Base-by-base conservation (phyloP, 1,140 invertebrate species). In the Drosophila nebulosa region DNA sequence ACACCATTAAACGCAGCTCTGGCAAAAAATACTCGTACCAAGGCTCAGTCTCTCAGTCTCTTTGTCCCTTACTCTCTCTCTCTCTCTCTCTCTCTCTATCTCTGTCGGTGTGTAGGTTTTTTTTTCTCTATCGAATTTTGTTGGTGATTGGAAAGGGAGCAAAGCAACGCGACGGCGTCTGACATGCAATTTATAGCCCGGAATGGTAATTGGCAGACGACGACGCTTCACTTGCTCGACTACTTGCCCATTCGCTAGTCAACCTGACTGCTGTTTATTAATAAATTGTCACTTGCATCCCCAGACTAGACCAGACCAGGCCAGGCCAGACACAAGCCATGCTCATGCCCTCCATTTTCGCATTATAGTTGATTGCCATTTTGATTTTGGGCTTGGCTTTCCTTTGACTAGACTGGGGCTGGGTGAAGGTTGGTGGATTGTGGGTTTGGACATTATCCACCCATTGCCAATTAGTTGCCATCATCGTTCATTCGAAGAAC, bases 211-310 rank as follows among this genome's bases (percentile, higher is more conserved):
- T 86, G 81, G 79, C 81, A 88, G 74, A 46, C 64, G 55, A 32
- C 2, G 30, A 32, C 62, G 2, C 64, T 56, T 22, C 26, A 24
- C 7, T 12, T 7, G 56, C 46, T 30, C 10, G 64, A 1, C 39
- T 30, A 30, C 27, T 30, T 30, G 27, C 27, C 27, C 27, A 0
- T 30, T 2, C 16, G 7, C 39, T 9, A 46, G 39, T 21, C 39
- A 46, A 46, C 39, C 42, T 53, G 52, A 77, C 55, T 71, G 67
- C 72, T 88, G 81, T 88, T 86, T 86, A 86, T 86, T 86, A 86
- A 86, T 88, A 86, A 86, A 86, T 88, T 86, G 83, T 86, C 81
- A 88, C 83, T 88, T 86, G 81, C 81, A 86, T 81, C 46, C 46
- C 46, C 62, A 42, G 53, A 21, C 32, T 21, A 30, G 22, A 14